phyloP scores from a whole-genome alignment of 2,797 vertebrate genomes.

The Natrix natrix region DNA sequence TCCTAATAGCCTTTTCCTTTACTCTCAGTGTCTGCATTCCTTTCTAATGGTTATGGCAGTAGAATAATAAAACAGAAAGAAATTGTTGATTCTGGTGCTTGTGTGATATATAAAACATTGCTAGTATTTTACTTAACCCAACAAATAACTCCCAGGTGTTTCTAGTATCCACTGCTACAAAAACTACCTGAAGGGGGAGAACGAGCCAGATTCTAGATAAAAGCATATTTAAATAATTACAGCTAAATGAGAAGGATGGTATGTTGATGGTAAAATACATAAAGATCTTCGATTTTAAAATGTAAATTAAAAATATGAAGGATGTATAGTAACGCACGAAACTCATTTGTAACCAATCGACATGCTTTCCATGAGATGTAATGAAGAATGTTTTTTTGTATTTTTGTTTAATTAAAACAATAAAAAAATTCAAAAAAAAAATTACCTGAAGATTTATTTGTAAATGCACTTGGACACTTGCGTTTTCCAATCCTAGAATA shows the following conservation, averaged over 20 bases:
- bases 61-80: neutral
- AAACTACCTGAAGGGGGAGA: slow-evolving; percentile 30
- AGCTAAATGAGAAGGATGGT: no score
- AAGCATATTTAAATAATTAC: no score
- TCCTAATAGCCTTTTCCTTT: slow-evolving; percentile 17
- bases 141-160: slow-evolving; percentile 34
- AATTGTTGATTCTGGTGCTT: neutral
- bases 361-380: no score
- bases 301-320: no score
- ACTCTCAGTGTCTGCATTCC: slow-evolving; percentile 2
- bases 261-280: no score
- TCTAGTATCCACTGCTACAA: slow-evolving; percentile 29
- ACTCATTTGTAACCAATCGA: no score
- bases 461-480: slow-evolving; percentile 27
- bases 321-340: no score
- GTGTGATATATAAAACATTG: slow-evolving; percentile 35
- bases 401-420: no score
- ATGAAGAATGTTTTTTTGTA: no score
- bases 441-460: slow-evolving; percentile 49
- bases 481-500: neutral
- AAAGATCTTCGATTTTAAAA: no score
- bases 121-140: slow-evolving; percentile 26
- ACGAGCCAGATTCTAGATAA: no score
- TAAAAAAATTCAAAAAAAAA: neutral
- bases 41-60: neutral